Conservation (phyloP, 2,888 invertebrate genomes). For the Nebria salina region DNA sequence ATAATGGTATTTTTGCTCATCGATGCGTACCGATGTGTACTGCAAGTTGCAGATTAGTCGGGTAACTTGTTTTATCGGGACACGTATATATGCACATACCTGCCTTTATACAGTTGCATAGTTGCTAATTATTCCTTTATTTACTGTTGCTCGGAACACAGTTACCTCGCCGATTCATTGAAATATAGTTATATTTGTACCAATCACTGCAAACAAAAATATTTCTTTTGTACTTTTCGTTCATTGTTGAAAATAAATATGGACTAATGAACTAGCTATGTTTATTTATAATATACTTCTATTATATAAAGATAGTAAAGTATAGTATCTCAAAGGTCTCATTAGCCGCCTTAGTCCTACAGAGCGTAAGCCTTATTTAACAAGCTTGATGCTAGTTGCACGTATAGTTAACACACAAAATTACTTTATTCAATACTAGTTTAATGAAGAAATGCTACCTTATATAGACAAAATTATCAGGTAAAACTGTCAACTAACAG, state of each 20-base stretch:
- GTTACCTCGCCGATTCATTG: conserved; percentile 11
- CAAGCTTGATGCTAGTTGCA: no score
- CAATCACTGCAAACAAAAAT: neutral
- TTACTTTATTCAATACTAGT: no score
- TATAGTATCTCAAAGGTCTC: no score
- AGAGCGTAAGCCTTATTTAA: no score
- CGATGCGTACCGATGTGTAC: conserved; percentile 37
- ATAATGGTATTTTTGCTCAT: conserved; percentile 41
- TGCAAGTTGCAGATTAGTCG: conserved; percentile 41
- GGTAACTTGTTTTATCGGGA: conserved; percentile 36
- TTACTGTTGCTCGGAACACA: conserved; percentile 30
- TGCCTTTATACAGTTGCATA: neutral
- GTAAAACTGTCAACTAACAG: no score
- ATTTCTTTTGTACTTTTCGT: neutral
- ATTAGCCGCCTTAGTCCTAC: no score
- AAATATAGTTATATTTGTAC: neutral
- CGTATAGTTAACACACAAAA: no score
- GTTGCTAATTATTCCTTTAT: conserved; percentile 40
- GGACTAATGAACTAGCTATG: neutral
- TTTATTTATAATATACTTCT: neutral
- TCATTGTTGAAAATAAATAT: conserved; percentile 16
- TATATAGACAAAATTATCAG: no score
- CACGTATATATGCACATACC: neutral
- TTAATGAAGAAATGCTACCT: no score
- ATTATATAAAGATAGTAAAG: no score